These are phyloP conservation scores for Aix galericulata DNA, from an alignment of 2,113 vertebrate species.

Conservation along the genomic window DNA sequence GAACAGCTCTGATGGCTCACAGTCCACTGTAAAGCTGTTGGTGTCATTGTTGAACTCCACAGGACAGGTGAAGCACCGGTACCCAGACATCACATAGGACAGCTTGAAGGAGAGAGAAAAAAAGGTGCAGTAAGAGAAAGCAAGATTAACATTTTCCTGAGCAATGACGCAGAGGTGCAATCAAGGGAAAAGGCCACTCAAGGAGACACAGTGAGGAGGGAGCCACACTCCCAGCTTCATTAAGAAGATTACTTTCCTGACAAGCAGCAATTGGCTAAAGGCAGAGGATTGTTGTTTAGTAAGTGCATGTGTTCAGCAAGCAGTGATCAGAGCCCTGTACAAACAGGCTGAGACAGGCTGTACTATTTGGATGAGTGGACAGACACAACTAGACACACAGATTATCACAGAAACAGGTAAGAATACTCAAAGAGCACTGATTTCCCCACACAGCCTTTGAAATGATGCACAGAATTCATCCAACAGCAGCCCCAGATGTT, in stretches of 20 bases:
- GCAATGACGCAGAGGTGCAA: background rate
- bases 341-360: background rate
- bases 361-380: background rate
- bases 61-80: slow-evolving; percentile 93
- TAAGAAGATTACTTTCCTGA: background rate
- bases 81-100: slow-evolving; percentile 95
- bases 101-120: slow-evolving; percentile 76
- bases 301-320: background rate
- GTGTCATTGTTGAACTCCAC: slow-evolving; percentile 98
- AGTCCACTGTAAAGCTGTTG: slow-evolving; percentile 97
- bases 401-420: fast-evolving
- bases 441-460: background rate
- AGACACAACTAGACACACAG: background rate
- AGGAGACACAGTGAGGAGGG: background rate
- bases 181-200: background rate
- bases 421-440: background rate
- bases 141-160: background rate
- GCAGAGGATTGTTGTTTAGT: background rate
- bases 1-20: slow-evolving; percentile 92
- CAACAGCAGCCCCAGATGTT: background rate
- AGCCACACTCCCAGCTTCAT: background rate
- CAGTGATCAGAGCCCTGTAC: background rate
- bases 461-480: background rate
- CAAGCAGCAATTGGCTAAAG: background rate
- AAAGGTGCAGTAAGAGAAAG: background rate